Evolutionary conservation across 2,888 invertebrate genomes (phyloP), one percentile per base, ranked within the genome.

Genomic region (Pachydiplax longipennis): DNA sequence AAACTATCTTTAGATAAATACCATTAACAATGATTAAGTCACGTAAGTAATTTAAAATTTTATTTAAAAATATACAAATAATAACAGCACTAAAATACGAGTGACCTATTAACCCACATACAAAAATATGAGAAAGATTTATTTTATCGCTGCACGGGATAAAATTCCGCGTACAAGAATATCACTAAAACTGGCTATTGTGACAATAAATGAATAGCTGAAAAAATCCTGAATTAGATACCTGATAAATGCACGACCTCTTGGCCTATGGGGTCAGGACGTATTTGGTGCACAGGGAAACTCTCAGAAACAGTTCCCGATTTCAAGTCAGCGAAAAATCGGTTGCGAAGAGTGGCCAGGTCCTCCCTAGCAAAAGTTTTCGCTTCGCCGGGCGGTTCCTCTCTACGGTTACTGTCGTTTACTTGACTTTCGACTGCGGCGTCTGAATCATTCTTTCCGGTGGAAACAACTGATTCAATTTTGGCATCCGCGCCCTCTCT

Each of bases 241-340:
- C 90, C 90, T 90, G 90, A 37, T n/a, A 37, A 58, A 22, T 48
- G 35, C 93, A 96, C 96, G 92, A 96, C 95, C 92, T 95, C 94
- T 81, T 96, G 96, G 92, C 96, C 96, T 83, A 97, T 95, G 35
- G 97, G 97, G 94, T 97, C 96, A 94, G 97, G 97, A 91, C 96
- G 95, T 92, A 97, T 97, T 92, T 96, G 96, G 94, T 97, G 97
- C 93, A 96, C 96, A 90, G 96, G 95, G 90, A 96, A 96, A 92
- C 96, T 96, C 93, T 96, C 96, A 81, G 97, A 96, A 92, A 97
- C 37, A 37, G 18, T 61, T 22, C 61, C 97, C 92, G 96, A 95
- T 92, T 97, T 95, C 91, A 97, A 95, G 93, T 97, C 97, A 90
- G 97, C 96, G 94, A 97, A 97, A 94, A 97, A 96, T 92, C 97